Conservation (phyloP, 2,888 invertebrate genomes). For the Melanophora roralis region DNA sequence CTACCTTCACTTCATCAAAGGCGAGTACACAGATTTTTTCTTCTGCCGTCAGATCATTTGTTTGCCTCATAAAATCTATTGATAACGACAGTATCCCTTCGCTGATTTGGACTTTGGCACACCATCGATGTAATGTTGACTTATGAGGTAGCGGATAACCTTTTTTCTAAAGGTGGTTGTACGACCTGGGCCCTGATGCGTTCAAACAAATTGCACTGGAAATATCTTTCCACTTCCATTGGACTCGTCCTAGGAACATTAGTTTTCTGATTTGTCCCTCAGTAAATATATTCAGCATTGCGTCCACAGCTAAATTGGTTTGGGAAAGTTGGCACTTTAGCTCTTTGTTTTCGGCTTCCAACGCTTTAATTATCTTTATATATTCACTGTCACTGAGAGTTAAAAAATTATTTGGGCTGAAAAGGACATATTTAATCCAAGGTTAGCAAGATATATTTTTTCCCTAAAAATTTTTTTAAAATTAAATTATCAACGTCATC, state of each 20-base stretch:
- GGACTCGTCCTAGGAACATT: not conserved
- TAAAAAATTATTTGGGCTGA: too few relatives aligned
- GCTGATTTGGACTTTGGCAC: not conserved
- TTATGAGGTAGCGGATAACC: not conserved
- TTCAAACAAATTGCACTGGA: not conserved
- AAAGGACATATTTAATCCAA: too few relatives aligned
- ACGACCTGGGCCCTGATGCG: not conserved
- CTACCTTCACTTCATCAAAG: constrained; percentile 13
- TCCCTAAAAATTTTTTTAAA: too few relatives aligned
- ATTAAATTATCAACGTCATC: not conserved
- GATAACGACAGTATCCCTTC: not conserved
- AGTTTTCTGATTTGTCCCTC: not conserved
- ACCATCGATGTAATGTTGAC: not conserved
- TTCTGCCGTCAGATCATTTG: not conserved
- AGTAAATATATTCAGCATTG: not conserved
- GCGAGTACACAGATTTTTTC: not conserved
- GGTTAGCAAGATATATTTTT: too few relatives aligned
- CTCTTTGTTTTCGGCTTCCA: not conserved
- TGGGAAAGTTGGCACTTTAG: not conserved
- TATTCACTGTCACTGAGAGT: too few relatives aligned
- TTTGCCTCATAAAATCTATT: not conserved
- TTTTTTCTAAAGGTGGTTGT: not conserved
- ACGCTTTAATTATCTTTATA: too few relatives aligned
- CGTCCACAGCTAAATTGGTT: not conserved
- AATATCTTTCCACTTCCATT: not conserved